phyloP scores from a whole-genome alignment of 2,797 vertebrate genomes.

The Protosalanx chinensis region DNA sequence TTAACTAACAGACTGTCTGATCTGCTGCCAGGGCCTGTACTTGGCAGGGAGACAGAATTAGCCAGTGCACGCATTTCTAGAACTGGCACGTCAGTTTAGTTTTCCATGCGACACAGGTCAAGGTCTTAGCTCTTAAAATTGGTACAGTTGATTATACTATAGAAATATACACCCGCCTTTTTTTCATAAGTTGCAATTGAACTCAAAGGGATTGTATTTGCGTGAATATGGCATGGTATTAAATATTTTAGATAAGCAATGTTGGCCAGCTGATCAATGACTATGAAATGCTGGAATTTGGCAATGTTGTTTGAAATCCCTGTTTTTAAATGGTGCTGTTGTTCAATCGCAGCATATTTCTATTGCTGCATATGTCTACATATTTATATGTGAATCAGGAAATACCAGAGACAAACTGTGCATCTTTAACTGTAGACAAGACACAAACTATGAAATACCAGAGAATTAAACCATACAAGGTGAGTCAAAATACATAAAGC shows the following conservation, averaged over 20 bases:
- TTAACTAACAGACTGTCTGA: background rate
- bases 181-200: background rate
- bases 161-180: background rate
- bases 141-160: no score
- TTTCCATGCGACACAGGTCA: background rate
- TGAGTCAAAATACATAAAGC: background rate
- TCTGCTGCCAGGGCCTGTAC: background rate
- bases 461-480: background rate
- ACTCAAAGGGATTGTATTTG: no score
- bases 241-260: background rate
- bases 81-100: background rate
- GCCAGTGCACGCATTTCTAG: background rate
- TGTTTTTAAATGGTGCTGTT: background rate
- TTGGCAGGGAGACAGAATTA: background rate
- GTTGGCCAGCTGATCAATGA: background rate
- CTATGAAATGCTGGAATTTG: background rate
- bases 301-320: background rate
- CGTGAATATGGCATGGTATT: no score
- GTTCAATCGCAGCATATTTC: background rate
- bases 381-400: background rate
- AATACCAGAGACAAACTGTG: background rate
- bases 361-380: background rate
- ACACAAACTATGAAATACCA: background rate
- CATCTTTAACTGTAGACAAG: slow-evolving; percentile 7
- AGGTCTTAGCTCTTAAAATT: background rate